Conservation (phyloP, 2,797 vertebrate species). For the Tympanoctomys barrerae region DNA sequence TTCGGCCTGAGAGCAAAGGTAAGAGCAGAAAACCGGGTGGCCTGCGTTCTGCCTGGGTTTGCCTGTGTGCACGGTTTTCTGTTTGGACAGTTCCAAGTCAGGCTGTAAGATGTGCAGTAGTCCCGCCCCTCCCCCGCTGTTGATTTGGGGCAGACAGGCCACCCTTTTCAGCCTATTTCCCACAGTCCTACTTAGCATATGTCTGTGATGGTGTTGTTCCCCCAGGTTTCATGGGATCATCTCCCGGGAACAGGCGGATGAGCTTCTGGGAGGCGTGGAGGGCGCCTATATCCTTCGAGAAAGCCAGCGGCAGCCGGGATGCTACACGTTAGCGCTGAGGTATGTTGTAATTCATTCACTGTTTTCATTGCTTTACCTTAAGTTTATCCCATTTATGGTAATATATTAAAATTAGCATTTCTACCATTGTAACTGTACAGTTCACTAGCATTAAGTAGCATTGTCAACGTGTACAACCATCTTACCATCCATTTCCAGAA, state of each 20-base stretch:
- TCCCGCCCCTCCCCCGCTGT: background rate
- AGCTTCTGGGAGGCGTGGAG: slow-evolving; percentile 93
- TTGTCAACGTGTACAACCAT: background rate
- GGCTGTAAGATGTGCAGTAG: background rate
- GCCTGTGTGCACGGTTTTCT: too few relatives aligned
- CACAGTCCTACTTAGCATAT: too few relatives aligned
- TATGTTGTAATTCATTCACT: slow-evolving; percentile 73
- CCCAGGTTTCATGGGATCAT: slow-evolving; percentile 97
- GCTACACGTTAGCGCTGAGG: slow-evolving; percentile 97
- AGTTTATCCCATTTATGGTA: background rate
- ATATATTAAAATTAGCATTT: background rate
- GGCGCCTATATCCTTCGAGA: slow-evolving; percentile 98
- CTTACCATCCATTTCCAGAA: background rate
- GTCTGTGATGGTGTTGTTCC: slow-evolving; percentile 15
- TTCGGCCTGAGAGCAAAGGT: slow-evolving; percentile 35
- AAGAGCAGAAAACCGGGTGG: background rate
- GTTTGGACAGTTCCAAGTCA: background rate
- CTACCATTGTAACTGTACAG: background rate
- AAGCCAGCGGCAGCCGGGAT: slow-evolving; percentile 97
- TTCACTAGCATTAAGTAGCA: background rate
- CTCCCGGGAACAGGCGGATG: slow-evolving; percentile 96
- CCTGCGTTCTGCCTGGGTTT: background rate
- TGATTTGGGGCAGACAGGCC: rapidly evolving
- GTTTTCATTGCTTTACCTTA: background rate
- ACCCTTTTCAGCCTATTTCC: background rate